phyloP scores from a whole-genome alignment of 2,113 vertebrate genomes.

The Anser cygnoides region DNA sequence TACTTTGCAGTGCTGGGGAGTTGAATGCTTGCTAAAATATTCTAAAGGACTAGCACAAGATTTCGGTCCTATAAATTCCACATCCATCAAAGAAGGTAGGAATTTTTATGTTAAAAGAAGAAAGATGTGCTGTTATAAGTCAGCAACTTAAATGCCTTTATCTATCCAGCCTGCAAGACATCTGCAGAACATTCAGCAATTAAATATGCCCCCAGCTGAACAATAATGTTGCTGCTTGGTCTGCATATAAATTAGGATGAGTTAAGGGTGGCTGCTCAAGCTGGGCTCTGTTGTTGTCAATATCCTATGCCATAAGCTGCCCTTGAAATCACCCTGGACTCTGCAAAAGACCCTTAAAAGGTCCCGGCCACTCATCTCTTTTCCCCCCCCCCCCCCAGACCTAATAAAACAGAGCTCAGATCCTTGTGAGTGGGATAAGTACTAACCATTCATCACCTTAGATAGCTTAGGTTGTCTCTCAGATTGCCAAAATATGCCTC shows the following conservation, averaged over 20 bases:
- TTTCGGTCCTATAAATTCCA: conserved; percentile 29
- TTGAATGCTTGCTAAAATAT: not conserved
- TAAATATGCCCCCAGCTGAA: conserved; percentile 76
- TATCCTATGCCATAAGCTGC: conserved; percentile 9
- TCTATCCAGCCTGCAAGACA: conserved; percentile 72
- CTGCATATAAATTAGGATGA: conserved; percentile 71
- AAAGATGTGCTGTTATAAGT: conserved; percentile 52
- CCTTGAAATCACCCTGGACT: not conserved
- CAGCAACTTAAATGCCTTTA: conserved; percentile 68
- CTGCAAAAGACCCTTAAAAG: not conserved
- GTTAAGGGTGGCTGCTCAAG: conserved; percentile 48
- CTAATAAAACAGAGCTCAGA: not conserved
- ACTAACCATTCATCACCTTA: not conserved
- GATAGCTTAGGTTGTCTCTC: not conserved
- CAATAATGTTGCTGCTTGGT: conserved; percentile 67
- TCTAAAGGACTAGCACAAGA: conserved; percentile 8
- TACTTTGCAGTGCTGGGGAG: not conserved
- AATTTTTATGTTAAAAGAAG: conserved; percentile 60
- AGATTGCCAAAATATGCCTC: not conserved
- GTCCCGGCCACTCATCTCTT: not conserved
- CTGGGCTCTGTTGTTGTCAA: conserved; percentile 48
- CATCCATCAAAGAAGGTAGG: conserved; percentile 41
- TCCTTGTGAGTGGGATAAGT: not conserved
- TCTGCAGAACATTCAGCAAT: conserved; percentile 74
- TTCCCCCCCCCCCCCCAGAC: not conserved